Evolutionary conservation across 1,140 invertebrate genomes (phyloP), one percentile per base, ranked within the genome.

Genomic region (Eciton burchellii): DNA sequence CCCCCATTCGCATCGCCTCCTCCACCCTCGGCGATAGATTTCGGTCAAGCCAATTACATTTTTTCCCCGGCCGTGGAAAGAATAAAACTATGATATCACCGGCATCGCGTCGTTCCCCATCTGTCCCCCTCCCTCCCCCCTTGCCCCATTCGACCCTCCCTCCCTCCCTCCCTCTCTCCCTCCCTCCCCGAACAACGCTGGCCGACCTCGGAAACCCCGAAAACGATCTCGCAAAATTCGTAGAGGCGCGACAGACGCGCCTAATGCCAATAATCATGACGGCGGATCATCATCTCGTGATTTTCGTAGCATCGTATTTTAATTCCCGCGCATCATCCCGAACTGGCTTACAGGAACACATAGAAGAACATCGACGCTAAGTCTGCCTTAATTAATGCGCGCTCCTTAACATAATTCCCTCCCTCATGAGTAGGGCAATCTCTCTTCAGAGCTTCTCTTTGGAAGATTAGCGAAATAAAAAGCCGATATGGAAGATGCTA

Each of bases 41-140:
- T 91, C 82, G 83, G 87, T 65, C 88, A 62, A 77, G 57, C 83
- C 84, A 90, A 90, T 90, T 90, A 89, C 83, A 88, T 88, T 90
- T 90, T 88, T 88, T 88, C 84, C 77, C 43, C 43, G 72, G 16
- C 73, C 86, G 82, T 79, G 88, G 79, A 89, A 89, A 81, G 85
- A 90, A 86, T 81, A 87, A 89, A 88, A 88, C 81, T 83, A 86
- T 85, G 84, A 88, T 81, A 85, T 70, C 71, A 26, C 65, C 63
- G 73, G 68, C 82, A 87, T 87, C 82, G 73, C 47, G 62, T 70
- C 84, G 87, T 41, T 89, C 85, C 47, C 85, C 88, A 89, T 71
- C 88, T 89, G 87, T n/a, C n/a, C n/a, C n/a, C n/a, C n/a, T n/a
- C n/a, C n/a, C n/a, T n/a, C n/a, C n/a, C n/a, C n/a, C n/a, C n/a